Conservation (phyloP, 2,113 vertebrate genomes). For the Solea solea region DNA sequence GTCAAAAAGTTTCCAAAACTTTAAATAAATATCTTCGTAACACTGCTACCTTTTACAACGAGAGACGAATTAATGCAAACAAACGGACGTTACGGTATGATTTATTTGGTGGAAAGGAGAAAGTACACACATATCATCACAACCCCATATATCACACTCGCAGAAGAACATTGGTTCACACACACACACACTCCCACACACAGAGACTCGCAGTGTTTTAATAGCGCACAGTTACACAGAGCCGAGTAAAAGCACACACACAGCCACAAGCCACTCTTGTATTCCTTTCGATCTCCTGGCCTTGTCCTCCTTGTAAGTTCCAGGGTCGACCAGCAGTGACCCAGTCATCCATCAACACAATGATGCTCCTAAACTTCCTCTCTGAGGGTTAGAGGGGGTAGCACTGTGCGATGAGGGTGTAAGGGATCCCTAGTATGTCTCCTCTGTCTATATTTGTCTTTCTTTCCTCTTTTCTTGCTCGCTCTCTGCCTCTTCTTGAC, state of each 20-base stretch:
- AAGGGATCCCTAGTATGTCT: slow-evolving; percentile 54
- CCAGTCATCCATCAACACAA: slow-evolving; percentile 72
- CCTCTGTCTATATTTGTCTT: slow-evolving; percentile 30
- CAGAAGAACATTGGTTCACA: too few relatives aligned
- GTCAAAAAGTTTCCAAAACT: too few relatives aligned
- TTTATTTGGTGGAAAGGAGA: too few relatives aligned
- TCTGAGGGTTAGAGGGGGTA: slow-evolving; percentile 31
- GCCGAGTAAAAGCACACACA: slow-evolving; percentile 28
- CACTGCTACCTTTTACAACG: too few relatives aligned
- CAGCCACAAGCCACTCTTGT: slow-evolving; percentile 51
- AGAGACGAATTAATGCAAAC: too few relatives aligned
- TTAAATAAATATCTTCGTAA: too few relatives aligned
- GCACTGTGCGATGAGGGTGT: slow-evolving; percentile 17
- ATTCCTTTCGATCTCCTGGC: slow-evolving; percentile 60
- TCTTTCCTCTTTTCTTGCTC: slow-evolving; percentile 50
- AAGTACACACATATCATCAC: too few relatives aligned
- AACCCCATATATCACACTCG: too few relatives aligned
- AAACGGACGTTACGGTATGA: too few relatives aligned
- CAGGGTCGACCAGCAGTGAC: slow-evolving; percentile 61
- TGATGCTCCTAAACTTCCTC: slow-evolving; percentile 58
- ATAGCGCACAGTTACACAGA: slow-evolving; percentile 5
- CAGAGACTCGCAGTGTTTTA: slow-evolving; percentile 33
- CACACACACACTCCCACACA: background rate
- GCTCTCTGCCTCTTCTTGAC: slow-evolving; percentile 35
- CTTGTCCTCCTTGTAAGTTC: slow-evolving; percentile 57